phyloP scores from a whole-genome alignment of 2,888 invertebrate genomes.

The Cephus spinipes region DNA sequence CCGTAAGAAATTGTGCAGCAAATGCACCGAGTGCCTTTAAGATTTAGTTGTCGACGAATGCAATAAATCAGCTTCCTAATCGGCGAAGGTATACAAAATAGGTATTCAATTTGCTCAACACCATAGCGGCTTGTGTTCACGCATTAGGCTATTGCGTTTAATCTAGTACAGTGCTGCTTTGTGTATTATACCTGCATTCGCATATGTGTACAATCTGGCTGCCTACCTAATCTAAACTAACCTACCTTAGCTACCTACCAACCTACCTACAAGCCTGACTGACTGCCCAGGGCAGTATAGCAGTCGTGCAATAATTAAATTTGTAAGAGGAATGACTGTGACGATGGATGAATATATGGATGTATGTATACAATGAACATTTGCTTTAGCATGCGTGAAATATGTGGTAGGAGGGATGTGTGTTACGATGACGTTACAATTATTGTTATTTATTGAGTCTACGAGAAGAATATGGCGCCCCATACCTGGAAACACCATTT shows the following conservation, averaged over 20 bases:
- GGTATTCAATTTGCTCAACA: conserved; percentile 26
- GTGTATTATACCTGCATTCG: background rate
- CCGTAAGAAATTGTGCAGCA: background rate
- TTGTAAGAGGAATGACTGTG: conserved; percentile 17
- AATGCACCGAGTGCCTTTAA: background rate
- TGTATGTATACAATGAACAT: conserved; percentile 10
- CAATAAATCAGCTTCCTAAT: conserved; percentile 25
- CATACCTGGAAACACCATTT: background rate
- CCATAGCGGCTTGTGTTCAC: background rate
- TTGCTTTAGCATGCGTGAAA: background rate
- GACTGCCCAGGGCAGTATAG: conserved; percentile 2
- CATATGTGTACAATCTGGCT: background rate
- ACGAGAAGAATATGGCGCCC: conserved; percentile 3
- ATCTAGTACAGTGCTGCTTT: background rate
- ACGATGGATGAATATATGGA: background rate
- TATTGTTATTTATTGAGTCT: conserved; percentile 22
- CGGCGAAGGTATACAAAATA: conserved; percentile 26
- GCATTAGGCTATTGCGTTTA: background rate
- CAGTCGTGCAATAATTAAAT: conserved; percentile 7
- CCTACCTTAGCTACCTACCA: background rate
- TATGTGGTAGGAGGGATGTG: conserved; percentile 2
- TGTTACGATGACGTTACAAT: conserved; percentile 13
- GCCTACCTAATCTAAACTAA: background rate
- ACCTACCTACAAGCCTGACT: background rate
- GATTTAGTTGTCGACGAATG: conserved; percentile 7